Conservation (phyloP, 2,113 vertebrate genomes). For the Dendropsophus ebraccatus region DNA sequence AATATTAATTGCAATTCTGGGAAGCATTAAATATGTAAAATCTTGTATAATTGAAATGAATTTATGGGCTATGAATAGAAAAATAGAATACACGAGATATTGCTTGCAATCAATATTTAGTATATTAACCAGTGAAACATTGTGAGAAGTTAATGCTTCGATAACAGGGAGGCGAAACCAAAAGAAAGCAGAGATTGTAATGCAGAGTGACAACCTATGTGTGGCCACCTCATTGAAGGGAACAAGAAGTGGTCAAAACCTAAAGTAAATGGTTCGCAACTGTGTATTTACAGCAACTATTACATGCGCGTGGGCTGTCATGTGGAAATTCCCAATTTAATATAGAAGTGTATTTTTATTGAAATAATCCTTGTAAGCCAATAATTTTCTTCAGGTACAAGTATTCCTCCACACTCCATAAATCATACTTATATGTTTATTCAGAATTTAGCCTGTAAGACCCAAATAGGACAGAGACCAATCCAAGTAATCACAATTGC, state of each 20-base stretch:
- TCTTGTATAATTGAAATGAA: conserved; percentile 64
- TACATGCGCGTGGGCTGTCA: background rate
- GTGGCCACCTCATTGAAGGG: background rate
- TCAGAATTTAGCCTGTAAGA: no score
- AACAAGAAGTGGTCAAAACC: background rate
- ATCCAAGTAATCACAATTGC: no score
- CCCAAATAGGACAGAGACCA: no score
- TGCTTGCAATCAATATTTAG: conserved; percentile 54
- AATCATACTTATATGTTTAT: no score
- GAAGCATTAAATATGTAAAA: conserved; percentile 78
- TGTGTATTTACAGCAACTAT: no score
- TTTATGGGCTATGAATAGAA: conserved; percentile 68
- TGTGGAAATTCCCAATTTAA: background rate
- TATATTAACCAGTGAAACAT: conserved; percentile 26
- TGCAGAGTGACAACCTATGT: background rate
- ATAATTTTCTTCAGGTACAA: no score
- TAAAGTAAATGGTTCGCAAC: no score
- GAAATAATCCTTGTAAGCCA: no score
- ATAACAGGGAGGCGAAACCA: background rate
- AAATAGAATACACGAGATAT: conserved; percentile 61
- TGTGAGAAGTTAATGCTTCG: background rate
- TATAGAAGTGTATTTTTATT: no score
- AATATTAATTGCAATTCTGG: conserved; percentile 74
- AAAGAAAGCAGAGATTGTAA: background rate
- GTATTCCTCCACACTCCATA: no score